phyloP scores from a whole-genome alignment of 2,113 vertebrate species.

The Eurypyga helias region DNA sequence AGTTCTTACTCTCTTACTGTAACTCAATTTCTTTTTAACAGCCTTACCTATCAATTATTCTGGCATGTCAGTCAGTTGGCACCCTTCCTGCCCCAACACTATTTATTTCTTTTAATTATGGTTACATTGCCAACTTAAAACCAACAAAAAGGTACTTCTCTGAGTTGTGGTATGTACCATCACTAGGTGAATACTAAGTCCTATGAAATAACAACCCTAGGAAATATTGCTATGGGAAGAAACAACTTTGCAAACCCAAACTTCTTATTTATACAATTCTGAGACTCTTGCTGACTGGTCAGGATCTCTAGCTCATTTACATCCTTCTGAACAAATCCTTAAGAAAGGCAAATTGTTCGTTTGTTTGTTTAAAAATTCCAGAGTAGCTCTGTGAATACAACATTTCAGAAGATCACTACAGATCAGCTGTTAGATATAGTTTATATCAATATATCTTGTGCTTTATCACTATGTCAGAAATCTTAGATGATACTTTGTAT shows the following conservation, averaged over 20 bases:
- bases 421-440: background rate
- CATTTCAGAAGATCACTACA: background rate
- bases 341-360: background rate
- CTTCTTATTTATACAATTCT: background rate
- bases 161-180: background rate
- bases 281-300: background rate
- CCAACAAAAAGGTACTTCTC: background rate
- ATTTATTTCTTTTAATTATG: background rate
- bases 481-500: background rate
- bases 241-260: background rate
- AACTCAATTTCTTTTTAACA: conserved; percentile 1
- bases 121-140: background rate
- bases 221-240: background rate
- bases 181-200: background rate
- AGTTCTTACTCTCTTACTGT: background rate
- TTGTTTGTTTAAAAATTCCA: background rate
- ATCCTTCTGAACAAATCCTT: background rate
- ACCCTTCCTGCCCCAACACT: no score
- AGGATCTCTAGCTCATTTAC: background rate
- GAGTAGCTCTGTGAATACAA: background rate
- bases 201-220: background rate
- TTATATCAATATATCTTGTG: background rate
- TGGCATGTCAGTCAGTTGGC: background rate
- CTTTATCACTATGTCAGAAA: background rate
- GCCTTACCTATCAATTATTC: background rate